A percentile compares a stretch with the other conserved stretches of the same genome.
Evolutionary conservation across 2,888 invertebrate species (phyloP).

Genomic region (Psylliodes chrysocephalus): DNA sequence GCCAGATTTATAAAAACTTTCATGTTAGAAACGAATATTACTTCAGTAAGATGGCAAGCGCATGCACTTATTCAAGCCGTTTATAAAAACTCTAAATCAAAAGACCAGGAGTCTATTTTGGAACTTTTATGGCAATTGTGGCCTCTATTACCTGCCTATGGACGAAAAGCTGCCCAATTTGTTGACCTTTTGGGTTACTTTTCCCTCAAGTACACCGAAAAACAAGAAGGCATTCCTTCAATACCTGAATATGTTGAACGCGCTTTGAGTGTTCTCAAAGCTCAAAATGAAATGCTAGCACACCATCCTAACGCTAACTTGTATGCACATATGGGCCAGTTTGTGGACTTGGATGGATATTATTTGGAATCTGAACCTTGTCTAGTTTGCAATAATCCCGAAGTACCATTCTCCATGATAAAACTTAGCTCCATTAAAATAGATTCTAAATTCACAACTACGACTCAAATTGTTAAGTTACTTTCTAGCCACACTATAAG

Average conservation of each 20-base stretch:
- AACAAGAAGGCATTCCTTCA: conserved; percentile 66
- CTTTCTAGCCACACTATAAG: conserved; percentile 96
- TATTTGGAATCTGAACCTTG: conserved; percentile 98
- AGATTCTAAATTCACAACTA: conserved; percentile 97
- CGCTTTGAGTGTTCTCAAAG: conserved; percentile 84
- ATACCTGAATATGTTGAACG: conserved; percentile 83
- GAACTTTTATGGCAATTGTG: conserved; percentile 91
- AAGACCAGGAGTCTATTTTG: conserved; percentile 82
- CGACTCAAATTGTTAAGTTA: conserved; percentile 96
- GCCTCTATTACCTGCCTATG: conserved; percentile 90
- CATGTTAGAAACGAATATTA: conserved; percentile 91
- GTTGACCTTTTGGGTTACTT: conserved; percentile 96
- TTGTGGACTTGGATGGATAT: conserved; percentile 95
- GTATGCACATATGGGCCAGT: conserved; percentile 91
- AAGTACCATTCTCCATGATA: conserved; percentile 89
- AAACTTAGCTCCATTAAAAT: conserved; percentile 94
- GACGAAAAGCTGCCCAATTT: conserved; percentile 94
- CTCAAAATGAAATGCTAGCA: conserved; percentile 89
- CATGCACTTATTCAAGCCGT: conserved; percentile 87
- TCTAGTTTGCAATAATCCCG: conserved; percentile 97
- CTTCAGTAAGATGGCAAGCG: conserved; percentile 94
- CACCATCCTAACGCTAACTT: conserved; percentile 95
- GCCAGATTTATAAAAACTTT: conserved; percentile 88
- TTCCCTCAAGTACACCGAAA: conserved; percentile 86
- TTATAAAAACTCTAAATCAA: conserved; percentile 82